Percentiles rank a stretch among this genome's conserved stretches.
Conservation (phyloP, 2,113 vertebrate species). For the Sturnira hondurensis region DNA sequence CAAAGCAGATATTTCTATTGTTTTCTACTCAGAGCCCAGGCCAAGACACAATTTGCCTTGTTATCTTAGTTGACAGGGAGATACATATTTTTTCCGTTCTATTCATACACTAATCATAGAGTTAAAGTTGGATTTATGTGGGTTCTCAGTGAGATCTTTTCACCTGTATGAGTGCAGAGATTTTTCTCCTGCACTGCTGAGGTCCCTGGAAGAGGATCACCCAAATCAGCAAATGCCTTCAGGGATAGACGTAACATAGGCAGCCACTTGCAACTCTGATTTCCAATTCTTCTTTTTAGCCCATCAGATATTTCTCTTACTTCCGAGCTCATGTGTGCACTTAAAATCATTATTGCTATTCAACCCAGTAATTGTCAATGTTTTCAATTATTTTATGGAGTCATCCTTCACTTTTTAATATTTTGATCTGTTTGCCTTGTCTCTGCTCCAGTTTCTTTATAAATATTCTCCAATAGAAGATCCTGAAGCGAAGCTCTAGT, state of each 20-base stretch:
- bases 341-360: neutral
- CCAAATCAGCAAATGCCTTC: neutral
- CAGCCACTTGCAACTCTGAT: neutral
- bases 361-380: neutral
- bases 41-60: neutral
- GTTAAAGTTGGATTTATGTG: neutral
- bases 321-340: neutral
- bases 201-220: neutral
- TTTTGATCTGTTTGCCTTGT: neutral
- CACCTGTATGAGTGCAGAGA: neutral
- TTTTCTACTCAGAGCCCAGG: neutral
- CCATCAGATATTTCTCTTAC: neutral
- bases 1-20: neutral
- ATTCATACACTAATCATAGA: neutral
- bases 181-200: neutral
- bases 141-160: neutral
- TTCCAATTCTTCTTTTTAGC: neutral
- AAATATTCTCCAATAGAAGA: neutral
- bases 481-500: neutral
- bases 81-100: neutral
- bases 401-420: neutral
- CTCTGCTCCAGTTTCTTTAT: neutral
- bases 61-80: neutral
- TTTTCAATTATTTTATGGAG: neutral
- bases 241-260: neutral